Percentiles rank a stretch among this genome's conserved stretches.
Evolutionary conservation across 2,888 invertebrate species (phyloP).

Genomic region (Lasioglossum marginatum): DNA sequence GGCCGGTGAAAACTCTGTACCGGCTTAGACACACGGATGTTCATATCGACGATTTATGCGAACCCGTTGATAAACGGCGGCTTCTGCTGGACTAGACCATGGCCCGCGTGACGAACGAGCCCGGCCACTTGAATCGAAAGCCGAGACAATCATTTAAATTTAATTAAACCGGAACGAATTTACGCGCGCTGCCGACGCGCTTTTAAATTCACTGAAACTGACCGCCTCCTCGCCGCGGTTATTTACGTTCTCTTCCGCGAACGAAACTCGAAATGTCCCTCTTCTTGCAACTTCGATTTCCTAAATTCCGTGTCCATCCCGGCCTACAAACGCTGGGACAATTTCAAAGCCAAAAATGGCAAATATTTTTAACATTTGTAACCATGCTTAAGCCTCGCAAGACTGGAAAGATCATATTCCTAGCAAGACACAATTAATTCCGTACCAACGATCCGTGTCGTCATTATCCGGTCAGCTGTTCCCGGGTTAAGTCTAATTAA

Average conservation of each 20-base stretch:
- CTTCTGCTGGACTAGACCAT: slow-evolving; percentile 48
- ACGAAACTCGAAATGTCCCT: not conserved
- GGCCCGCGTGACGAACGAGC: slow-evolving; percentile 56
- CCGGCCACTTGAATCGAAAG: slow-evolving; percentile 61
- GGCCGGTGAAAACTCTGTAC: slow-evolving; percentile 40
- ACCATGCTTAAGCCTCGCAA: not conserved
- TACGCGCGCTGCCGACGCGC: slow-evolving; percentile 52
- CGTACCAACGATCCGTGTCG: not conserved
- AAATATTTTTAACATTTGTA: not conserved
- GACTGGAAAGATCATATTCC: not conserved
- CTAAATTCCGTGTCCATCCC: not conserved
- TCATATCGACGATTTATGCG: slow-evolving; percentile 67
- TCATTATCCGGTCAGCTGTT: not conserved
- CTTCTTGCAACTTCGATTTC: not conserved
- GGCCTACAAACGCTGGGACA: not conserved
- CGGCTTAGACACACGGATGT: slow-evolving; percentile 43
- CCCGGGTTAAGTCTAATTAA: not conserved
- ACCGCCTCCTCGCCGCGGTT: slow-evolving; percentile 46
- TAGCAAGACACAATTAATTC: not conserved
- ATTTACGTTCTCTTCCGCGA: slow-evolving; percentile 43
- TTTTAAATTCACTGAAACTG: slow-evolving; percentile 52
- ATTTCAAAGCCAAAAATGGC: too few relatives aligned
- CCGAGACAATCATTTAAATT: slow-evolving; percentile 64
- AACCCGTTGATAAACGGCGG: slow-evolving; percentile 59
- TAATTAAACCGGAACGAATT: slow-evolving; percentile 64